Percentiles rank a stretch among this genome's conserved stretches.
Conservation (phyloP, 2,113 vertebrate species). For the Anarrhichthys ocellatus region DNA sequence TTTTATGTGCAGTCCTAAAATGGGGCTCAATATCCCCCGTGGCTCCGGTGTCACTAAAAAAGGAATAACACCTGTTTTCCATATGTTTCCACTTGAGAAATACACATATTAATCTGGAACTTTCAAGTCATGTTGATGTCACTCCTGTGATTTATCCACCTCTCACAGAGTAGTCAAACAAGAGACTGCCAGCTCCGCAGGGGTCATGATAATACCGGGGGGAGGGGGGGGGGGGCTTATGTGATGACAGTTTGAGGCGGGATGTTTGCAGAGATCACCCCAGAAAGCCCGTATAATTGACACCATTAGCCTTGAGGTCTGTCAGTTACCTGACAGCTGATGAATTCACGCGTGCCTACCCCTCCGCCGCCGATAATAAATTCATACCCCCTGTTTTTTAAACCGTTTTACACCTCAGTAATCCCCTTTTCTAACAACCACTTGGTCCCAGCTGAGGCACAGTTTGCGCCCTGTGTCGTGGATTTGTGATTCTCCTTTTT, state of each 20-base stretch:
- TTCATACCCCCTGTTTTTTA: constrained; percentile 67
- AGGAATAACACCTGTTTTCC: constrained; percentile 26
- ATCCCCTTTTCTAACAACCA: constrained; percentile 58
- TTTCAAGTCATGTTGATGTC: constrained; percentile 45
- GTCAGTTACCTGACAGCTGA: constrained; percentile 69
- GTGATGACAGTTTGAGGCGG: constrained; percentile 71
- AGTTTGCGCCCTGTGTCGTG: constrained; percentile 63
- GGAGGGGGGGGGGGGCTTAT: constrained; percentile 12
- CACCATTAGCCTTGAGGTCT: constrained; percentile 67
- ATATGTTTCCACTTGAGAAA: constrained; percentile 18
- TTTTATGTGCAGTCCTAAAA: constrained; percentile 8
- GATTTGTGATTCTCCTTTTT: constrained; percentile 60
- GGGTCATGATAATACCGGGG: constrained; percentile 71
- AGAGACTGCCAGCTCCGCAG: constrained; percentile 50
- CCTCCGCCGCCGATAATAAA: constrained; percentile 45
- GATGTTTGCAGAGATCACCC: constrained; percentile 47
- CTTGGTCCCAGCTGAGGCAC: constrained; percentile 76
- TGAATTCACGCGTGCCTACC: constrained; percentile 54
- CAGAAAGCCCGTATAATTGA: constrained; percentile 76
- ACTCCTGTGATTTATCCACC: constrained; percentile 54
- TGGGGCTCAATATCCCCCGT: not conserved
- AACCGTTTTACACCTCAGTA: constrained; percentile 71
- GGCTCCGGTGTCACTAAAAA: constrained; percentile 6
- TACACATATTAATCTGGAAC: not conserved
- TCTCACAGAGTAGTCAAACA: constrained; percentile 35